phyloP scores from a whole-genome alignment of 2,797 vertebrate genomes.

The Gouania willdenowi region DNA sequence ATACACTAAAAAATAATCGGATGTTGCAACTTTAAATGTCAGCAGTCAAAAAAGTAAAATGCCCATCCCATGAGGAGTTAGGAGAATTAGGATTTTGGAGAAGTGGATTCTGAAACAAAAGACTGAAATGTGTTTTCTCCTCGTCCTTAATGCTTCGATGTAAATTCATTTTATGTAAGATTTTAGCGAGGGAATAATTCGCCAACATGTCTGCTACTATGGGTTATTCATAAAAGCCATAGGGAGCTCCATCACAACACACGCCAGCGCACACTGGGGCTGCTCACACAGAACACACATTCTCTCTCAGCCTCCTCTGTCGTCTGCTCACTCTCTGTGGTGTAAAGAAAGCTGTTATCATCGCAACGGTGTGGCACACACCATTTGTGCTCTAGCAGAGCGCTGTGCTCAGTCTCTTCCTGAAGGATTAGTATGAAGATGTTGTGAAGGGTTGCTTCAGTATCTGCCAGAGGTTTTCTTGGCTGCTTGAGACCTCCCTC shows the following conservation, averaged over 20 bases:
- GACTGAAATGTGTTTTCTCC: too few relatives aligned
- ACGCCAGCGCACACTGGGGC: background rate
- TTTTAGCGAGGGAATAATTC: too few relatives aligned
- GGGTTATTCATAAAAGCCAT: background rate
- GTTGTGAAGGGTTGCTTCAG: conserved; percentile 15
- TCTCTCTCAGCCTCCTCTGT: background rate
- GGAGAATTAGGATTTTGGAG: too few relatives aligned
- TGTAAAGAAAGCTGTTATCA: conserved; percentile 13
- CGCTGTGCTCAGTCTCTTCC: conserved; percentile 5
- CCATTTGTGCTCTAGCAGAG: conserved; percentile 7
- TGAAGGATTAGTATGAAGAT: conserved; percentile 36
- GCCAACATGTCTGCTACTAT: background rate
- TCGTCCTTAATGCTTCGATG: too few relatives aligned
- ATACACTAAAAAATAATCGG: too few relatives aligned
- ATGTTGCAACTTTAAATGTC: too few relatives aligned
- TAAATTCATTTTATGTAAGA: too few relatives aligned
- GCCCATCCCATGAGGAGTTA: too few relatives aligned
- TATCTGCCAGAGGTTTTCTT: conserved; percentile 26
- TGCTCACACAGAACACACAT: background rate
- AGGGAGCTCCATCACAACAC: background rate
- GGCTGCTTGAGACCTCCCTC: conserved; percentile 22
- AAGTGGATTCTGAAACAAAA: too few relatives aligned
- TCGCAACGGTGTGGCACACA: background rate
- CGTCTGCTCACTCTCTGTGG: background rate
- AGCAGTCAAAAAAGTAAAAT: too few relatives aligned